phyloP scores from a whole-genome alignment of 2,888 invertebrate species.

The Chloroclystis v-ata region DNA sequence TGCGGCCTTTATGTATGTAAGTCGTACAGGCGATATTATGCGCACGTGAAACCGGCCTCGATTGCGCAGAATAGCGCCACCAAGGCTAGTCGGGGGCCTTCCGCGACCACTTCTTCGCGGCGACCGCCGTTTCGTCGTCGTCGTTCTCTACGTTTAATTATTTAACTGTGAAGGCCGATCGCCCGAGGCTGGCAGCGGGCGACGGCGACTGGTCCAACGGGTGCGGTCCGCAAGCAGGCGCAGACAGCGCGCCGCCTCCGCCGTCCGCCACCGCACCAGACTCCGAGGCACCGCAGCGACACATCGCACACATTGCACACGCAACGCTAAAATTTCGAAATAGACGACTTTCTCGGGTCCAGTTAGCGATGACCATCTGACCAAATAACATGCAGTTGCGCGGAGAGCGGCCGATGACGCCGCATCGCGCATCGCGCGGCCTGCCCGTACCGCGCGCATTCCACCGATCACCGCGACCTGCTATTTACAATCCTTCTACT shows the following conservation, averaged over 20 bases:
- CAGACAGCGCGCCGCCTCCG: conserved; percentile 77
- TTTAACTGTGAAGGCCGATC: conserved; percentile 75
- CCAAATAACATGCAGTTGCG: conserved; percentile 46
- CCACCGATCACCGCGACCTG: conserved; percentile 9
- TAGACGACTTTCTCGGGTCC: conserved; percentile 70
- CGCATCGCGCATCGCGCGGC: conserved; percentile 27
- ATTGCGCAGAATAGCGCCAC: conserved; percentile 75
- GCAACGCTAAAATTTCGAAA: conserved; percentile 73
- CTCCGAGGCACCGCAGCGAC: conserved; percentile 72
- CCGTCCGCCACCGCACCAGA: conserved; percentile 63
- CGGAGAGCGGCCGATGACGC: conserved; percentile 41
- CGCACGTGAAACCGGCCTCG: conserved; percentile 69
- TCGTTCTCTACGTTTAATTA: conserved; percentile 72
- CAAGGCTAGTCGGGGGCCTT: conserved; percentile 72
- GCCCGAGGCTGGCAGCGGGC: conserved; percentile 73
- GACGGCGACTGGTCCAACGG: conserved; percentile 75
- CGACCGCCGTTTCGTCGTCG: conserved; percentile 45
- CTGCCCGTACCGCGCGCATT: conserved; percentile 16
- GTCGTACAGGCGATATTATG: conserved; percentile 47
- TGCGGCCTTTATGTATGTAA: conserved; percentile 38
- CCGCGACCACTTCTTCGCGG: conserved; percentile 66
- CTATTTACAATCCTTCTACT: neutral
- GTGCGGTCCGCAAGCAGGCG: conserved; percentile 72
- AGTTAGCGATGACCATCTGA: conserved; percentile 60
- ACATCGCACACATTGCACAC: conserved; percentile 62